Evolutionary conservation across 2,797 vertebrate genomes (phyloP).

Genomic region (Enteromius fasciolatus): DNA sequence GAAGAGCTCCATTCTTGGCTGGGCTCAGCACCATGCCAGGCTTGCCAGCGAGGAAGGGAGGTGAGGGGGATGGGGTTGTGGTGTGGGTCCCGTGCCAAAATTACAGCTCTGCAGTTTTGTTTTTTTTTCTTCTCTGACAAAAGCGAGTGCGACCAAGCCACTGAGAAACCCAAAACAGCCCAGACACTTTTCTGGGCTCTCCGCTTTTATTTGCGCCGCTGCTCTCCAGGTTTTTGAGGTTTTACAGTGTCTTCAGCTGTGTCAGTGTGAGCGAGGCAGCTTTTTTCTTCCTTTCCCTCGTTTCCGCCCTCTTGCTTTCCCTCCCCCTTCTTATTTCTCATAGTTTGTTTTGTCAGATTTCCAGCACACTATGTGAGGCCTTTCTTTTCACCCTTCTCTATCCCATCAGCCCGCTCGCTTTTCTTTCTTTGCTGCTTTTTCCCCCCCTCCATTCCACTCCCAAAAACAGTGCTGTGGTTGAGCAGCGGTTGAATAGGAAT

Average conservation of each 20-base stretch:
- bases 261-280: conserved; percentile 15
- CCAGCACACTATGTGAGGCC: conserved; percentile 38
- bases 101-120: conserved; percentile 58
- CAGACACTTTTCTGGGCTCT: conserved; percentile 48
- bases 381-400: conserved; percentile 30
- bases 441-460: conserved; percentile 27
- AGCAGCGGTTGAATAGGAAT: conserved; percentile 75
- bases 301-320: conserved; percentile 40
- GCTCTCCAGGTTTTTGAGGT: conserved; percentile 37
- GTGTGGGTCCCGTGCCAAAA: conserved; percentile 68
- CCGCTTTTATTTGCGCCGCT: not conserved
- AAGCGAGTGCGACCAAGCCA: conserved; percentile 47
- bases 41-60: conserved; percentile 66
- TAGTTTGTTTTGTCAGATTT: conserved; percentile 52
- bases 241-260: conserved; percentile 45
- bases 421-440: not conserved
- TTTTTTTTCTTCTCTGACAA: conserved; percentile 59
- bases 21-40: conserved; percentile 72
- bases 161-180: conserved; percentile 10
- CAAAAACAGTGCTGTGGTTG: conserved; percentile 63
- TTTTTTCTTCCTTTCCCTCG: conserved; percentile 36
- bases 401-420: conserved; percentile 22
- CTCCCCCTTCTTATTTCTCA: conserved; percentile 40
- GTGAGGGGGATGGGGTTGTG: conserved; percentile 58
- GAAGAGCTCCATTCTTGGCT: conserved; percentile 81